Evolutionary conservation across 2,888 invertebrate species (phyloP), one percentile per base, ranked within the genome.

Genomic region (Oscheius sp.): DNA sequence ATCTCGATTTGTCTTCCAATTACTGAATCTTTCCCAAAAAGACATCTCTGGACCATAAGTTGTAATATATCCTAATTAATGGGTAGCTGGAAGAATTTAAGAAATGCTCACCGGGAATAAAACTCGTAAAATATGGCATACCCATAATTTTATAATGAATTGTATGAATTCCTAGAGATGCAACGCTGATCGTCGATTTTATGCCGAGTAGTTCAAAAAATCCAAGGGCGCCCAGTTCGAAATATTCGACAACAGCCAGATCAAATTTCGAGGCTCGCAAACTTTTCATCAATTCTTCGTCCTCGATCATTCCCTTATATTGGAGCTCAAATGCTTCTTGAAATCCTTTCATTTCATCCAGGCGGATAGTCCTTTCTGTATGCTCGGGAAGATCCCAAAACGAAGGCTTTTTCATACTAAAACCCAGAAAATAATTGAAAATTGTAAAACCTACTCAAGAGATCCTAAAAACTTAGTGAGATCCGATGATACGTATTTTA

Each of bases 101-200:
- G 23, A 43, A 41, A 63, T 5, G 21, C 18, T 43, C 21, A 63
- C 66, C 23, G 1, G 69, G 69, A 21, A 69, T 55, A 43, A 69
- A 69, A 16, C 55, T 53, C 1, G 16, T 9, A 25, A 69, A 69
- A 21, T 41, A 18, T 1, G 69, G 69, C 29, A 69, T 29, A 0
- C 69, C 69, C n/a, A 55, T 69, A 23, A 69, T 55, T 18, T 35
- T 55, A 43, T 55, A 56, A 41, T 69, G 69, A n/a, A 21, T 21
- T 0, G 21, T 21, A 21, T 55, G 13, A 25, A n/a, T 29, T 29
- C 69, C 69, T 6, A 69, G 45, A 13, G 69, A 53, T n/a, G 43
- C 69, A 2, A 55, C 69, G 21, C 43, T 23, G 16, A 69, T 55
- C 1, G 69, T 23, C 16, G 69, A 55, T 21, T 55, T 55, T 35